phyloP scores from a whole-genome alignment of 2,797 vertebrate genomes.

The Emys orbicularis region DNA sequence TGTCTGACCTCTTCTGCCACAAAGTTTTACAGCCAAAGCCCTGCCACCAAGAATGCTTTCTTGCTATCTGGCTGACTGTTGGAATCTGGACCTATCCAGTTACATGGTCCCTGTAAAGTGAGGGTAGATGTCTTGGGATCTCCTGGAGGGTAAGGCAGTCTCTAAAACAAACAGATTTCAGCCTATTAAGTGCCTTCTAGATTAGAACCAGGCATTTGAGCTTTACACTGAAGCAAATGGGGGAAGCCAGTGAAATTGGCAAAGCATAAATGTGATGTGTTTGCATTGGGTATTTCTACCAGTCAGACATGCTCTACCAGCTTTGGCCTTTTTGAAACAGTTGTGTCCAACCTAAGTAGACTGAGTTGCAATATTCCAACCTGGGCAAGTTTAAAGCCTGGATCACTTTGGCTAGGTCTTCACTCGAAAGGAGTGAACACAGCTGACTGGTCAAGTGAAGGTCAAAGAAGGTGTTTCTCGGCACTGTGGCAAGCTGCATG shows the following conservation, averaged over 20 bases:
- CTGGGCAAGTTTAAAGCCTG: background rate
- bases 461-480: background rate
- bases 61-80: background rate
- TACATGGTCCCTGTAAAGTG: background rate
- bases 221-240: background rate
- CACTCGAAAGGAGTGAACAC: background rate
- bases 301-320: background rate
- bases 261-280: rapidly evolving
- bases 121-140: background rate
- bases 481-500: background rate
- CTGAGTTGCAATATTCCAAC: background rate
- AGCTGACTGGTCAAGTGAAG: background rate
- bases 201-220: background rate
- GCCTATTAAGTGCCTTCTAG: background rate
- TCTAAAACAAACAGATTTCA: background rate
- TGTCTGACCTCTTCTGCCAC: background rate
- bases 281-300: background rate
- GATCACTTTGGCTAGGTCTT: background rate
- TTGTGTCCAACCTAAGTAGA: background rate
- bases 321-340: background rate
- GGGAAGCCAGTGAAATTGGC: background rate
- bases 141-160: background rate
- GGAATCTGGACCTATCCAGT: background rate
- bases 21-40: background rate
- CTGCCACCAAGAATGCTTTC: background rate